Percentiles rank a stretch among this genome's conserved stretches.
phyloP scores from a whole-genome alignment of 1,140 invertebrate species.

The Battus philenor region DNA sequence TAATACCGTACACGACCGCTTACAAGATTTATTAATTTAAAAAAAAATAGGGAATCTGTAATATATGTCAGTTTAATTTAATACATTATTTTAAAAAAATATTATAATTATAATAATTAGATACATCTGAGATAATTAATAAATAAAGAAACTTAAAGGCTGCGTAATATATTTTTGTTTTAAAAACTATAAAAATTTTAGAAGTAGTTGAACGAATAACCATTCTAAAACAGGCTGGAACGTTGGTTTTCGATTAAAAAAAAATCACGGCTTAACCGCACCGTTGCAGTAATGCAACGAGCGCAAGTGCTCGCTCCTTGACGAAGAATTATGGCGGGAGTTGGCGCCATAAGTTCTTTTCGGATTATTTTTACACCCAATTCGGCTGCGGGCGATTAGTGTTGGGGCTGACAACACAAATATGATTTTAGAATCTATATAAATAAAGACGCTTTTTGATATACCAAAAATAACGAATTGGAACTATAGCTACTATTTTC shows the following conservation, averaged over 20 bases:
- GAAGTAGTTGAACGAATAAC: no score
- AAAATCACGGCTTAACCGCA: background rate
- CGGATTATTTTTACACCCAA: conserved; percentile 44
- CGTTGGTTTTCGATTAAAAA: conserved; percentile 5
- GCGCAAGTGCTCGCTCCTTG: conserved; percentile 8
- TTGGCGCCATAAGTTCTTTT: conserved; percentile 49
- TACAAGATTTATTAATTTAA: no score
- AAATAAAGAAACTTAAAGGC: no score
- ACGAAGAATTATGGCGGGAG: conserved; percentile 23
- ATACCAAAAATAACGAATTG: background rate
- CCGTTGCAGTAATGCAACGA: background rate
- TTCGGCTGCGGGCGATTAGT: conserved; percentile 40
- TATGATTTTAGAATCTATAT: background rate
- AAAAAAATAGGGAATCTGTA: no score
- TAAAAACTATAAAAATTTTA: no score
- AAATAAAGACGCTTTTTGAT: background rate
- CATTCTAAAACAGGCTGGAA: no score
- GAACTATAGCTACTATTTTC: background rate
- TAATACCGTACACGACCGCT: no score
- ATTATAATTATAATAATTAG: no score
- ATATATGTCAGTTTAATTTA: no score
- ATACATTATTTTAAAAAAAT: no score
- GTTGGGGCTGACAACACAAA: conserved; percentile 8
- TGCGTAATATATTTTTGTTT: no score
- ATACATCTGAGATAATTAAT: no score